Evolutionary conservation across 2,888 invertebrate species (phyloP).

Genomic region (Alentia gelatinosa): DNA sequence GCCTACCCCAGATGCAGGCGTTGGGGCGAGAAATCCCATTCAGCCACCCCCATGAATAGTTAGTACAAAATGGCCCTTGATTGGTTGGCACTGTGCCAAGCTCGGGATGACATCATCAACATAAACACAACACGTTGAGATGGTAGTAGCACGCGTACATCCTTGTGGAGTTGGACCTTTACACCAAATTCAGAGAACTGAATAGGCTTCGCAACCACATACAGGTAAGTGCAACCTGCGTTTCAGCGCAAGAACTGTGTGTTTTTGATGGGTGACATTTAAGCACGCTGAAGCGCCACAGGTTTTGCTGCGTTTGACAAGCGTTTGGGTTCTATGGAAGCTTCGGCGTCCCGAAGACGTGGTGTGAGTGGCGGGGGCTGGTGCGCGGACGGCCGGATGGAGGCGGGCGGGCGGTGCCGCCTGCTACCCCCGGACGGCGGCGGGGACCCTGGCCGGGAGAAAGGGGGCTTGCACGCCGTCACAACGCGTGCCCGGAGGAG

Average conservation of each 20-base stretch:
- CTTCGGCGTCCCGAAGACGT: no score
- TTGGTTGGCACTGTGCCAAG: slow-evolving; percentile 25
- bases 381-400: background rate
- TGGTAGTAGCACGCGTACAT: slow-evolving; percentile 3
- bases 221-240: slow-evolving; percentile 8
- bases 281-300: no score
- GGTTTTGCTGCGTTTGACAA: background rate
- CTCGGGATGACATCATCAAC: slow-evolving; percentile 48
- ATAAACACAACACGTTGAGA: slow-evolving; percentile 20
- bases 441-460: slow-evolving; percentile 14
- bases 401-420: background rate
- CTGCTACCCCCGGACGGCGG: background rate
- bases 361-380: no score
- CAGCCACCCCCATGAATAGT: slow-evolving; percentile 35
- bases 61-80: slow-evolving; percentile 11
- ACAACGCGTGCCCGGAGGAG: slow-evolving; percentile 26
- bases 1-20: background rate
- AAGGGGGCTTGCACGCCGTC: background rate
- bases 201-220: slow-evolving; percentile 1
- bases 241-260: background rate
- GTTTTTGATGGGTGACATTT: background rate
- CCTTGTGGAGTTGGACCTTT: background rate
- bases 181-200: background rate
- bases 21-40: background rate
- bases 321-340: background rate